Percentiles rank a stretch among this genome's conserved stretches.
Conservation (phyloP, 2,888 invertebrate genomes). For the Oasisia sp. region DNA sequence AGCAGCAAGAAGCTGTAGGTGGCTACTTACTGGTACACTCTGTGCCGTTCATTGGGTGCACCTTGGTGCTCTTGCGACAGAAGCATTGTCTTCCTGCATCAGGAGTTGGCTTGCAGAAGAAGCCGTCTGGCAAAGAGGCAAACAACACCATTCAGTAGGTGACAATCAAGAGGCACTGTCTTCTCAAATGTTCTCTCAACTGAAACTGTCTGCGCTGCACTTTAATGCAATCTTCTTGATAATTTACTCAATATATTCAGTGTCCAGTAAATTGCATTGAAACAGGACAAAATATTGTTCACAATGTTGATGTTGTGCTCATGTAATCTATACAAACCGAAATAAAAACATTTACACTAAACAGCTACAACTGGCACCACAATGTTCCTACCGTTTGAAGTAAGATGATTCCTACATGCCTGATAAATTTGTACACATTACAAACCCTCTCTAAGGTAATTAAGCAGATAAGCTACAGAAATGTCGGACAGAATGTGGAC, state of each 20-base stretch:
- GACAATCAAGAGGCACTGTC: neutral
- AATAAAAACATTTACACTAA: too few species aligned
- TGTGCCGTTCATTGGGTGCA: constrained; percentile 35
- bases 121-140: constrained; percentile 17
- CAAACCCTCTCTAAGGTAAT: neutral
- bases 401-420: too few species aligned
- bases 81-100: constrained; percentile 37
- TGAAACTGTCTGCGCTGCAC: too few species aligned
- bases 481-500: neutral
- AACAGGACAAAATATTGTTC: too few species aligned
- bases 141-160: neutral
- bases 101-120: constrained; percentile 24
- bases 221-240: too few species aligned
- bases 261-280: too few species aligned
- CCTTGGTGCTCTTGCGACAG: constrained; percentile 33
- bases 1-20: neutral
- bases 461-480: neutral
- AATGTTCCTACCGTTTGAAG: too few species aligned
- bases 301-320: too few species aligned
- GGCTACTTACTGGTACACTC: constrained; percentile 32
- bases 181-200: neutral
- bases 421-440: too few species aligned
- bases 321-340: too few species aligned
- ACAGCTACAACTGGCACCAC: too few species aligned
- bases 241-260: too few species aligned